Conservation (phyloP, 2,888 invertebrate genomes). For the Eumerus sabulonum region DNA sequence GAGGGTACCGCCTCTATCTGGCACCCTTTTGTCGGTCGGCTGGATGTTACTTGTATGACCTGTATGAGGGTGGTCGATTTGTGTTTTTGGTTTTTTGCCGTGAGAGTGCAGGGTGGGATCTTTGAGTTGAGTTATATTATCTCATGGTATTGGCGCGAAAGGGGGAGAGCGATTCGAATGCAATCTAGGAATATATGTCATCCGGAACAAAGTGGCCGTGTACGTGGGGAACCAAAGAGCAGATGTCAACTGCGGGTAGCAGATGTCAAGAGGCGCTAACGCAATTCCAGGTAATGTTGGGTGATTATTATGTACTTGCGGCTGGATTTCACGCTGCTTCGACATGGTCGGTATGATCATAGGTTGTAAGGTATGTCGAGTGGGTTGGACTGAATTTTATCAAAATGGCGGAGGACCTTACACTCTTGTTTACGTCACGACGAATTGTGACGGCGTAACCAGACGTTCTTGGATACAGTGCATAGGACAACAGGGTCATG, state of each 20-base stretch:
- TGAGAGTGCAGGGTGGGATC: neutral
- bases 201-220: conserved; percentile 59
- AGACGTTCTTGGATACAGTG: too few relatives aligned
- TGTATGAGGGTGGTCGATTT: conserved; percentile 60
- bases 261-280: conserved; percentile 62
- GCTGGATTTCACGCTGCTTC: too few relatives aligned
- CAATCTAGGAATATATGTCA: conserved; percentile 55
- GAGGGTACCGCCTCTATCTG: conserved; percentile 66
- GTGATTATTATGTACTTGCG: too few relatives aligned
- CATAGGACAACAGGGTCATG: too few relatives aligned
- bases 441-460: too few relatives aligned
- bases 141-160: conserved; percentile 19
- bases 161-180: conserved; percentile 30
- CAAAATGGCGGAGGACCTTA: too few relatives aligned
- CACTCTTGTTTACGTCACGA: too few relatives aligned
- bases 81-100: conserved; percentile 19
- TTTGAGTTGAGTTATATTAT: too few relatives aligned
- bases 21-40: conserved; percentile 63
- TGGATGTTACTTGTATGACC: conserved; percentile 25
- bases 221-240: conserved; percentile 33
- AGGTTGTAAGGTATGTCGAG: too few relatives aligned
- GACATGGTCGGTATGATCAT: too few relatives aligned
- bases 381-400: too few relatives aligned
- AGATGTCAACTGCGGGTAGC: conserved; percentile 17
- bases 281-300: neutral